Evolutionary conservation across 35 echinoderm and acorn worm genomes (phyloP).

Genomic region (Apostichopus japonicus): DNA sequence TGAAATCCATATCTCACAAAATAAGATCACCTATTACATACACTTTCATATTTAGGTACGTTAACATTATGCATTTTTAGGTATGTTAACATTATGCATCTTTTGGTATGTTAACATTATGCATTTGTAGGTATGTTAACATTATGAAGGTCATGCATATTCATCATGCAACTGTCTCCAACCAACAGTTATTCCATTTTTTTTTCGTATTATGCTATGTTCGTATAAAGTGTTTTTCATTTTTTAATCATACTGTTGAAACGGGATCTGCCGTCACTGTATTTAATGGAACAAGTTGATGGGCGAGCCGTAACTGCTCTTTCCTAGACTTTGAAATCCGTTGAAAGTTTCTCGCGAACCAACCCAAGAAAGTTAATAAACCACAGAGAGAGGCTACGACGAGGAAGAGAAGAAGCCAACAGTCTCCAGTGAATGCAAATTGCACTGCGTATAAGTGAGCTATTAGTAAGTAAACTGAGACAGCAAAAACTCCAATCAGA

Average conservation of each 20-base stretch:
- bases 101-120: too few relatives aligned
- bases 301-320: not conserved
- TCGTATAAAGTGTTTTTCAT: too few relatives aligned
- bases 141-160: too few relatives aligned
- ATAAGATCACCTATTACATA: too few relatives aligned
- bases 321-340: conserved; percentile 6
- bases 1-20: too few relatives aligned
- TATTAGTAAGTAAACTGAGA: conserved; percentile 24
- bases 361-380: conserved; percentile 15
- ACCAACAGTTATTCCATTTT: too few relatives aligned
- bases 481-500: conserved; percentile 32
- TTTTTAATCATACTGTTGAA: not conserved
- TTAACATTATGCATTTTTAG: too few relatives aligned
- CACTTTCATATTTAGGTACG: too few relatives aligned
- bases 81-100: too few relatives aligned
- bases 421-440: conserved; percentile 36
- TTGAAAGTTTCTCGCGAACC: conserved; percentile 35
- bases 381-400: conserved; percentile 26
- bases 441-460: conserved; percentile 39
- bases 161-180: too few relatives aligned
- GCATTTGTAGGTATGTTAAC: too few relatives aligned
- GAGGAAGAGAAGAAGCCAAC: conserved; percentile 37
- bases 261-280: conserved; percentile 1
- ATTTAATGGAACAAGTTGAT: conserved; percentile 24
- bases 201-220: too few relatives aligned